A percentile compares a stretch with the other conserved stretches of the same genome.
Evolutionary conservation across 2,888 invertebrate genomes (phyloP).

Genomic region (Malachius bipustulatus): DNA sequence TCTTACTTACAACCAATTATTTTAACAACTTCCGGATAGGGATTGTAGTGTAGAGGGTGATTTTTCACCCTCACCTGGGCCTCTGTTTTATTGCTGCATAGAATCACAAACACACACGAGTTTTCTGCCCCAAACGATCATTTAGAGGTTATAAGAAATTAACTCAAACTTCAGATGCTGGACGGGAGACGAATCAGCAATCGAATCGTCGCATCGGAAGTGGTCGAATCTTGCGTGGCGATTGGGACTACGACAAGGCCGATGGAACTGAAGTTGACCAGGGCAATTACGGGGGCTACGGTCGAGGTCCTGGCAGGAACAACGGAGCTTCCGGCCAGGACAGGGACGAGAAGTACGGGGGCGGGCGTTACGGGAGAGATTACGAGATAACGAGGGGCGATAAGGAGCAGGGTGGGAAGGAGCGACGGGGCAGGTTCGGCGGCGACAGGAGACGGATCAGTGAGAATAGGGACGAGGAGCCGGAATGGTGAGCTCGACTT

Average conservation of each 20-base stretch:
- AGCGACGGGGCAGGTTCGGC: constrained; percentile 38
- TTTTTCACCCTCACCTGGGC: too few relatives aligned
- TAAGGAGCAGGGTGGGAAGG: constrained; percentile 21
- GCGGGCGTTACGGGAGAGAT: constrained; percentile 44
- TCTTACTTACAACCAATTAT: too few relatives aligned
- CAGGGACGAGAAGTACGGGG: constrained; percentile 21
- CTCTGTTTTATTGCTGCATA: too few relatives aligned
- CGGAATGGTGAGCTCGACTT: constrained; percentile 62
- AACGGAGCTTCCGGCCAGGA: constrained; percentile 20
- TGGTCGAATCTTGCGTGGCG: constrained; percentile 58
- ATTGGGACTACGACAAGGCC: constrained; percentile 24
- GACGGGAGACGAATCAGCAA: too few relatives aligned
- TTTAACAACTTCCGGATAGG: too few relatives aligned
- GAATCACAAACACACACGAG: too few relatives aligned
- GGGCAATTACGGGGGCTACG: constrained; percentile 19
- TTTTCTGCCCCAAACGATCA: too few relatives aligned
- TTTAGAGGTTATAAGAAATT: too few relatives aligned
- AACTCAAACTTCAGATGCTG: too few relatives aligned
- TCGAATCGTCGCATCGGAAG: constrained; percentile 70
- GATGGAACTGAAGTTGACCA: constrained; percentile 21
- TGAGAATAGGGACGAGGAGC: constrained; percentile 56
- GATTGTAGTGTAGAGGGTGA: too few relatives aligned
- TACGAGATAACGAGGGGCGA: constrained; percentile 25
- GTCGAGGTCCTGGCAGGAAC: constrained; percentile 26
- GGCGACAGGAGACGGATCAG: constrained; percentile 38